These are phyloP conservation scores for Daubentonia madagascariensis DNA, from an alignment of 2,113 vertebrate genomes.

Conservation along the genomic window DNA sequence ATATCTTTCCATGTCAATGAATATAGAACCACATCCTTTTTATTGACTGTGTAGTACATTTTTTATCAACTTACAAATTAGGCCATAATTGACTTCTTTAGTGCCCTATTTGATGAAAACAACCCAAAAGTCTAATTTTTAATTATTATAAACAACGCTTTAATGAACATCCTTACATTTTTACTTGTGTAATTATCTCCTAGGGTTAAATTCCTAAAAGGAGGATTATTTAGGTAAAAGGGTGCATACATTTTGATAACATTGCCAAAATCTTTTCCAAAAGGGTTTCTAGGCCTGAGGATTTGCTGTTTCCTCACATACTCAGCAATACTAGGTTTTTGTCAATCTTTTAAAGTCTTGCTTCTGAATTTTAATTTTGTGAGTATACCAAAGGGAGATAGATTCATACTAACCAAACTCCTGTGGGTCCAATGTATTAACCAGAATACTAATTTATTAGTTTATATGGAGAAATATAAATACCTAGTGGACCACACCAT, in stretches of 20 bases:
- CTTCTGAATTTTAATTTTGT: constrained; percentile 17
- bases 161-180: neutral
- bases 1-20: neutral
- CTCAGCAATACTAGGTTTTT: constrained; percentile 2
- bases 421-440: neutral
- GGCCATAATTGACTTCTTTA: neutral
- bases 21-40: neutral
- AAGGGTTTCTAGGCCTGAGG: neutral
- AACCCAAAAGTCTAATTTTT: neutral
- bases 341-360: constrained; percentile 4
- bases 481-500: neutral
- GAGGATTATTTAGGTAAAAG: neutral
- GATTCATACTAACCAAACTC: neutral
- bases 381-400: neutral
- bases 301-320: neutral
- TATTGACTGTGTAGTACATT: neutral
- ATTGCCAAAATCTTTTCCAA: neutral
- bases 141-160: neutral
- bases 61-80: neutral
- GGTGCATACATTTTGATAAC: neutral
- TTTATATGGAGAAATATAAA: neutral
- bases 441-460: neutral
- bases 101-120: neutral
- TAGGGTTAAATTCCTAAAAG: neutral
- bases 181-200: neutral